A percentile compares a stretch with the other conserved stretches of the same genome.
phyloP scores from a whole-genome alignment of 2,797 vertebrate species.

The Rhynchonycteris naso region DNA sequence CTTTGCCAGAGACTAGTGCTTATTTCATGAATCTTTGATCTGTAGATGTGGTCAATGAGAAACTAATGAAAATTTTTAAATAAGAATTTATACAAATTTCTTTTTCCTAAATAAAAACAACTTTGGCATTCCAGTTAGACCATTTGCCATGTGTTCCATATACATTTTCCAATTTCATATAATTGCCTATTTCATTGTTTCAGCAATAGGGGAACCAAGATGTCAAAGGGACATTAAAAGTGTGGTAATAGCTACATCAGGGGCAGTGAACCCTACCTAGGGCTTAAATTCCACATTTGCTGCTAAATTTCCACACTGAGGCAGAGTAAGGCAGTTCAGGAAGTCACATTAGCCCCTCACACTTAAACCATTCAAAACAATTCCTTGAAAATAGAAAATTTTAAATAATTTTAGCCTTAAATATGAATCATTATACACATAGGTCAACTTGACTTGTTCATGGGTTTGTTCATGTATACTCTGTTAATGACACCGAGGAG shows the following conservation, averaged over 20 bases:
- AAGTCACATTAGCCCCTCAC: not conserved
- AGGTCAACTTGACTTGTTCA: slow-evolving; percentile 41
- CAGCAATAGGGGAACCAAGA: not conserved
- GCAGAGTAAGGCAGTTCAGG: not conserved
- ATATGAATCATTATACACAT: not conserved
- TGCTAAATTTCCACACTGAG: not conserved
- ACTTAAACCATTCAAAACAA: not conserved
- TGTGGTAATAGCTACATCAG: not conserved
- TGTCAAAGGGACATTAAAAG: not conserved
- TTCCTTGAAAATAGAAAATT: not conserved
- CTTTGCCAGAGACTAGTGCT: not conserved
- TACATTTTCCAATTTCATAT: slow-evolving; percentile 7
- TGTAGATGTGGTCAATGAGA: not conserved
- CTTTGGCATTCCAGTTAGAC: not conserved
- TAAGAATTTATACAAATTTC: slow-evolving; percentile 10
- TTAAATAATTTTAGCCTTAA: slow-evolving; percentile 43
- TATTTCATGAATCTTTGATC: not conserved
- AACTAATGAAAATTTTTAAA: slow-evolving; percentile 13
- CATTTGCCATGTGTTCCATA: not conserved
- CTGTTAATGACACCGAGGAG: slow-evolving; percentile 52
- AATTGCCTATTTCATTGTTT: slow-evolving; percentile 23
- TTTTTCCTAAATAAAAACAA: slow-evolving; percentile 55
- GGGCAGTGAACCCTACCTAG: not conserved
- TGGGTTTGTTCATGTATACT: slow-evolving; percentile 49
- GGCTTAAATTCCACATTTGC: slow-evolving; percentile 16